Percentiles rank a stretch among this genome's conserved stretches.
Conservation (phyloP, 2,797 vertebrate species). For the Acanthurus leucopareius region DNA sequence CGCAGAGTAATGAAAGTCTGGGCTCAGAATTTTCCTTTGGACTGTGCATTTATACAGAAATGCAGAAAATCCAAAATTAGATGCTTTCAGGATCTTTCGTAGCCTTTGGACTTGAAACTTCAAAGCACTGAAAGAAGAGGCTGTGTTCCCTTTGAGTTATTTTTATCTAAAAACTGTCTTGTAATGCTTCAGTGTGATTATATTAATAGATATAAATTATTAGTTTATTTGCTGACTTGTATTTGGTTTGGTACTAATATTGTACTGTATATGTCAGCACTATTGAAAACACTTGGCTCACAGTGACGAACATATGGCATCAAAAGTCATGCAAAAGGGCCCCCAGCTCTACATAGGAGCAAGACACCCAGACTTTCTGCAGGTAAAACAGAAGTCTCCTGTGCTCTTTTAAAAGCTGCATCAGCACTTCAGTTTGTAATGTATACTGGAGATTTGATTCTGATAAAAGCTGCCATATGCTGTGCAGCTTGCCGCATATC, state of each 20-base stretch:
- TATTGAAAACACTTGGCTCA: conserved; percentile 3
- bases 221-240: conserved; percentile 35
- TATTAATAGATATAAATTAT: conserved; percentile 63
- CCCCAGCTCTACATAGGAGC: background rate
- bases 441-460: background rate
- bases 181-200: conserved; percentile 26
- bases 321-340: background rate
- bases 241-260: conserved; percentile 18
- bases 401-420: conserved; percentile 1
- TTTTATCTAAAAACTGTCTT: conserved; percentile 60
- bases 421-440: background rate
- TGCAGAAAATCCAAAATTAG: conserved; percentile 69
- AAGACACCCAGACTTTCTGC: background rate
- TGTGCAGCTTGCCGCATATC: too few relatives aligned
- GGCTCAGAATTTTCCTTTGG: conserved; percentile 47
- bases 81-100: conserved; percentile 63
- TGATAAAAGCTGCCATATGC: background rate
- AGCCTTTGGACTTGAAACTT: conserved; percentile 52
- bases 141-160: conserved; percentile 69
- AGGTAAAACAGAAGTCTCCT: background rate
- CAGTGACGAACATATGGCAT: background rate
- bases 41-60: conserved; percentile 39
- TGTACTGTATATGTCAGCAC: conserved; percentile 1
- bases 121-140: conserved; percentile 53
- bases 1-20: conserved; percentile 55